Conservation (phyloP, 2,888 invertebrate species). For the Ophioninae sp. region DNA sequence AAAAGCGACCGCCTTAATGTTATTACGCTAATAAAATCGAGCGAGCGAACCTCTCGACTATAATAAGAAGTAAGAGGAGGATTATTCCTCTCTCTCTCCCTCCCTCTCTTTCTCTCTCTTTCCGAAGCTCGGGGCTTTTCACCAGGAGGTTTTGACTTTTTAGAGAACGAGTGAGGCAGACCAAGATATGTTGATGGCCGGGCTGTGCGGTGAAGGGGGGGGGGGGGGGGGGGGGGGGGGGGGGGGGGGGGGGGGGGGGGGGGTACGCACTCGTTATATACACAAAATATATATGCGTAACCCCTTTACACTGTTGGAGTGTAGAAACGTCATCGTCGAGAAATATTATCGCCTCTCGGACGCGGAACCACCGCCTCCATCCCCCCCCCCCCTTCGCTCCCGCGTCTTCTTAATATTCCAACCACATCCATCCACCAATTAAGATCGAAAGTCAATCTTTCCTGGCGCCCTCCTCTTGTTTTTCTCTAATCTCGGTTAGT, state of each 20-base stretch:
- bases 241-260: not conserved
- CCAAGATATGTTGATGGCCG: not conserved
- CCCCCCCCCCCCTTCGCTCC: not conserved
- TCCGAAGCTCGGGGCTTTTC: conserved; percentile 19
- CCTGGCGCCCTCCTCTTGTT: too few species aligned
- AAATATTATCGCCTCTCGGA: conserved; percentile 36
- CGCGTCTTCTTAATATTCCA: not conserved
- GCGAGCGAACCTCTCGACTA: conserved; percentile 73
- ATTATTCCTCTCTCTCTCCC: conserved; percentile 52
- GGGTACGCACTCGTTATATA: conserved; percentile 56
- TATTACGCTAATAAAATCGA: conserved; percentile 78
- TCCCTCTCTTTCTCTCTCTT: conserved; percentile 45
- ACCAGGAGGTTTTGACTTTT: conserved; percentile 32
- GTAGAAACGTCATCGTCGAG: conserved; percentile 18
- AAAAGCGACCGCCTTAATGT: conserved; percentile 77
- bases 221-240: not conserved
- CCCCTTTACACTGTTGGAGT: conserved; percentile 21
- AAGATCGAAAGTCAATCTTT: not conserved
- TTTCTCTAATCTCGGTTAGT: too few species aligned
- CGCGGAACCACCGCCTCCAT: not conserved
- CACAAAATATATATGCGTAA: conserved; percentile 34
- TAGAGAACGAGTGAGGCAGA: conserved; percentile 29
- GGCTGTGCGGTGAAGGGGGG: too few species aligned
- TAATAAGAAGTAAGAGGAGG: conserved; percentile 69
- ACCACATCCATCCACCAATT: conserved; percentile 14